Conservation (phyloP, 2,113 vertebrate species). For the Actinemys pallida region DNA sequence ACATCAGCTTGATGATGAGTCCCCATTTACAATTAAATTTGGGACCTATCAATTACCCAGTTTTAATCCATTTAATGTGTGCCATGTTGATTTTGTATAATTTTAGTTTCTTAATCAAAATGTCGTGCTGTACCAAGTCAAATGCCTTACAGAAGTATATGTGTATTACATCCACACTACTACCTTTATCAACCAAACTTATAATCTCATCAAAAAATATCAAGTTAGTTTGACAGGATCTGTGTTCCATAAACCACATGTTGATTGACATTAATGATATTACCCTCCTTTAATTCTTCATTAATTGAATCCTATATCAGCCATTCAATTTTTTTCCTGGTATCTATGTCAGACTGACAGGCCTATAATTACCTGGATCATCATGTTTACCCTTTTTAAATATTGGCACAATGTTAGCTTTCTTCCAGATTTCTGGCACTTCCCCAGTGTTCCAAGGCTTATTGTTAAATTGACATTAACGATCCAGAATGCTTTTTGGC, state of each 20-base stretch:
- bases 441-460: not conserved
- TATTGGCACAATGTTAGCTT: not conserved
- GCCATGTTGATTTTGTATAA: not conserved
- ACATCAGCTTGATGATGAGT: too few species aligned
- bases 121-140: not conserved
- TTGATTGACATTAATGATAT: slow-evolving; percentile 26
- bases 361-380: too few species aligned
- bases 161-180: not conserved
- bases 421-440: not conserved
- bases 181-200: not conserved
- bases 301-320: not conserved
- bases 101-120: not conserved
- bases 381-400: slow-evolving; percentile 4
- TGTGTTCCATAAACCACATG: not conserved
- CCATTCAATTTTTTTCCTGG: not conserved
- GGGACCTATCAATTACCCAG: not conserved
- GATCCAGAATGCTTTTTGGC: not conserved
- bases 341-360: not conserved
- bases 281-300: not conserved
- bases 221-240: slow-evolving; percentile 31
- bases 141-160: not conserved
- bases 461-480: not conserved
- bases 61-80: not conserved
- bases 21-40: not conserved
- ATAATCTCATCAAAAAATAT: not conserved